Evolutionary conservation across 2,797 vertebrate species (phyloP), one percentile per base, ranked within the genome.

Genomic region (Melanogrammus aeglefinus): DNA sequence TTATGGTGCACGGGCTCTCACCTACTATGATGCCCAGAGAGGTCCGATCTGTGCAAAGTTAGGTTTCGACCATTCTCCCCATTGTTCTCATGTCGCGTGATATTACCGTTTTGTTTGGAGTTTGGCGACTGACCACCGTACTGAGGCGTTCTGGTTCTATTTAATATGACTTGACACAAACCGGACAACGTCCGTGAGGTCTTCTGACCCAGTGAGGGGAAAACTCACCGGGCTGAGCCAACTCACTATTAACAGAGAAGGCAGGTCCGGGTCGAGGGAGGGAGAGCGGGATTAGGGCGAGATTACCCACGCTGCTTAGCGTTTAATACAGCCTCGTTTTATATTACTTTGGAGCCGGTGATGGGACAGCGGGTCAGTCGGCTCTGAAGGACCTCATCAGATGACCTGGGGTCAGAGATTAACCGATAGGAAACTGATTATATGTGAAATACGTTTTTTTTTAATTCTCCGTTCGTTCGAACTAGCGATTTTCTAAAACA

Each of bases 301-400:
- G 91, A 92, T 92, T 92, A 91, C 84, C 86, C 77, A 77, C 84
- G 83, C 84, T 80, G 88, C 66, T 92, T 88, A 90, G 79, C 81
- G 78, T 86, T 83, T 86, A 88, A 90, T 87, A 87, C 82, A 82
- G 35, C 76, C 33, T 81, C 76, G 73, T 85, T 90, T 91, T 86
- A 92, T 91, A 92, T 92, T 89, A 90, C 87, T 88, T 90, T 90
- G 82, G 84, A 91, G 85, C 82, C 4, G 74, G 70, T 72, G 78
- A 86, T 82, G 83, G 18, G 75, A 81, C 51, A 36, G 70, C 47
- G 74, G 78, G 33, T 74, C 63, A 84, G 77, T 77, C 76, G 51
- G 47, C 72, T 38, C 1, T 74, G 44, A 73, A 24, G 4, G 74
- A 82, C 69, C 66, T 83, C 51, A 77, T 27, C 24, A 7, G 80